These are phyloP conservation scores for Orchesella flavescens DNA, from an alignment of 2,888 invertebrate species.

Conservation along the genomic window DNA sequence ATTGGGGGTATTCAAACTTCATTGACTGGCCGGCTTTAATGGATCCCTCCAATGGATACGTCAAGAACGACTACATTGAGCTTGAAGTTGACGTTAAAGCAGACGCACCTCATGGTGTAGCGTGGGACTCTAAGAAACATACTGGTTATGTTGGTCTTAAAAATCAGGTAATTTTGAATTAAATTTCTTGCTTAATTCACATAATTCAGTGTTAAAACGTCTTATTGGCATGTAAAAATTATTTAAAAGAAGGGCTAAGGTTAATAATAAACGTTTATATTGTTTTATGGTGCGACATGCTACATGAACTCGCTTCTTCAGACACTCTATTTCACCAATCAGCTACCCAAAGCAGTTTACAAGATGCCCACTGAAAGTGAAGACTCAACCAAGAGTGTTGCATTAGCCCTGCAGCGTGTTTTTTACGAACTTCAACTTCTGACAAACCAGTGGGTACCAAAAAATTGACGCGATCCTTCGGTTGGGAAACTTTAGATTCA, in stretches of 20 bases:
- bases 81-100: slow-evolving; percentile 90
- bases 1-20: slow-evolving; percentile 97
- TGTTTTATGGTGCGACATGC: slow-evolving; percentile 90
- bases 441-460: slow-evolving; percentile 99
- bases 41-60: slow-evolving; percentile 91
- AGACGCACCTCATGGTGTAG: slow-evolving; percentile 93
- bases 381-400: slow-evolving; percentile 94
- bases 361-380: slow-evolving; percentile 99
- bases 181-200: no score
- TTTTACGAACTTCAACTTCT: slow-evolving; percentile 98
- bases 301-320: slow-evolving; percentile 99
- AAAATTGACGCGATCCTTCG: slow-evolving; percentile 98
- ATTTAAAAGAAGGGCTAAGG: no score
- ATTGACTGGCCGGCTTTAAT: slow-evolving; percentile 94
- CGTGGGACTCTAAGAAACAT: slow-evolving; percentile 99
- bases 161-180: slow-evolving; percentile 83
- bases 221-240: no score
- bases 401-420: slow-evolving; percentile 95
- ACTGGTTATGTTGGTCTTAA: slow-evolving; percentile 92
- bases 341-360: slow-evolving; percentile 89
- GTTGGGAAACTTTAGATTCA: slow-evolving; percentile 99
- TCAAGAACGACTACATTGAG: slow-evolving; percentile 92
- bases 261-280: no score
- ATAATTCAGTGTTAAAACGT: no score
- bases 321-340: slow-evolving; percentile 97